phyloP scores from a whole-genome alignment of 2,888 invertebrate genomes.

The Hermodice carunculata region DNA sequence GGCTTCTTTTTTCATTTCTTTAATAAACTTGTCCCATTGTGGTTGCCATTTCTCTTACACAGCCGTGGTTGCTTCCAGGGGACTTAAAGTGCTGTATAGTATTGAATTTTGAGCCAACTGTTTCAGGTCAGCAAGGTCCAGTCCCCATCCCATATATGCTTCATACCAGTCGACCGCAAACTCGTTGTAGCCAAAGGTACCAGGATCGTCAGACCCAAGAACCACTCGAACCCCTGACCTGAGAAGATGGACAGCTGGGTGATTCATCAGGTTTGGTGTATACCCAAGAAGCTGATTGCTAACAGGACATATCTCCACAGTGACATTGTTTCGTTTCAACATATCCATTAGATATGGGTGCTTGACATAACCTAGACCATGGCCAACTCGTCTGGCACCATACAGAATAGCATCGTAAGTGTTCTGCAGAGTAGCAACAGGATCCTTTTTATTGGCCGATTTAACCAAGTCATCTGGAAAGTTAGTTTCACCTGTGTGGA shows the following conservation, averaged over 20 bases:
- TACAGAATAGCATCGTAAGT: slow-evolving; percentile 44
- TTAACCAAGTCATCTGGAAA: slow-evolving; percentile 41
- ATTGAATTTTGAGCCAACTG: slow-evolving; percentile 42
- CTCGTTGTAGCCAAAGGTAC: slow-evolving; percentile 48
- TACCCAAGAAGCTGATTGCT: slow-evolving; percentile 47
- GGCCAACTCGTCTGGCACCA: slow-evolving; percentile 41
- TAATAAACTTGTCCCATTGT: slow-evolving; percentile 38
- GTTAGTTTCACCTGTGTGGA: slow-evolving; percentile 43
- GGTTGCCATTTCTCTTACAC: slow-evolving; percentile 37
- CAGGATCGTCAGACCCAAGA: slow-evolving; percentile 48
- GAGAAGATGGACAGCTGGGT: slow-evolving; percentile 39
- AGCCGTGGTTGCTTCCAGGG: slow-evolving; percentile 28
- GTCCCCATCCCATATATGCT: slow-evolving; percentile 46
- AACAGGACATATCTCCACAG: slow-evolving; percentile 41
- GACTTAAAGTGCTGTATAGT: slow-evolving; percentile 37
- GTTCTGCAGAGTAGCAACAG: slow-evolving; percentile 42
- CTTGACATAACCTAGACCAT: slow-evolving; percentile 42
- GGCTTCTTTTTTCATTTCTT: slow-evolving; percentile 21
- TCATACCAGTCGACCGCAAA: slow-evolving; percentile 47
- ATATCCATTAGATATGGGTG: slow-evolving; percentile 38
- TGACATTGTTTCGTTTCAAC: slow-evolving; percentile 29
- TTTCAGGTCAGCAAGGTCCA: slow-evolving; percentile 44
- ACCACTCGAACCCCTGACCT: slow-evolving; percentile 43
- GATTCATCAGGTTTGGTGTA: slow-evolving; percentile 43
- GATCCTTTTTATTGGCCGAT: slow-evolving; percentile 18